Conservation (phyloP, 2,113 vertebrate species). For the Poeciliopsis occidentalis region DNA sequence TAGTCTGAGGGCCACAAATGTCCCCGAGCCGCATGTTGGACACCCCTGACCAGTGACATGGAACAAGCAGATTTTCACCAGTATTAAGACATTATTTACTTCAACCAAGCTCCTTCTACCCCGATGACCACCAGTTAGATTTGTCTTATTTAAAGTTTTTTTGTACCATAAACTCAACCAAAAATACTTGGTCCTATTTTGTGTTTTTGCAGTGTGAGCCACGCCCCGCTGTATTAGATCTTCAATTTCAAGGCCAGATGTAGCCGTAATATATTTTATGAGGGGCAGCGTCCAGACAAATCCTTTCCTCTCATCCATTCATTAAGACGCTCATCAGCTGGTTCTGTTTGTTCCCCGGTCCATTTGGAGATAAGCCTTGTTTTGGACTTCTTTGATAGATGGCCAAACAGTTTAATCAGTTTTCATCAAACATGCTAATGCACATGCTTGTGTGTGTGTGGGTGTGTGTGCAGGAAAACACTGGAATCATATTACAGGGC, state of each 20-base stretch:
- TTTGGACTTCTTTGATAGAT: conserved; percentile 52
- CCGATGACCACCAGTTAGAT: no score
- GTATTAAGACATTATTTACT: no score
- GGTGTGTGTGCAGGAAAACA: conserved; percentile 4
- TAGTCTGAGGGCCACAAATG: no score
- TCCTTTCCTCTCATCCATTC: conserved; percentile 59
- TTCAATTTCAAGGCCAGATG: conserved; percentile 62
- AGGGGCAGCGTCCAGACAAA: conserved; percentile 35
- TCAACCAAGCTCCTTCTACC: no score
- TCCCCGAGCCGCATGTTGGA: no score
- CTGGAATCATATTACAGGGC: conserved; percentile 17
- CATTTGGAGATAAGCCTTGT: conserved; percentile 58
- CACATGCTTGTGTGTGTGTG: neutral
- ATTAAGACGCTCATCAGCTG: conserved; percentile 65
- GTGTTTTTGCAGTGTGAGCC: neutral
- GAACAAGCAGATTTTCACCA: no score
- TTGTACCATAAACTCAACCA: no score
- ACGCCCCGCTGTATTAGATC: conserved; percentile 25
- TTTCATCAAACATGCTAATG: conserved; percentile 41
- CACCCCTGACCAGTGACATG: no score
- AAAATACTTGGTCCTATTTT: no score
- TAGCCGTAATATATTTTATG: conserved; percentile 40
- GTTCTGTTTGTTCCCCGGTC: conserved; percentile 55
- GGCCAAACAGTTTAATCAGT: conserved; percentile 59
- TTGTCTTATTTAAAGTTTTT: no score